Conservation (phyloP, 1,140 invertebrate species). For the Drosophila ananassae region DNA sequence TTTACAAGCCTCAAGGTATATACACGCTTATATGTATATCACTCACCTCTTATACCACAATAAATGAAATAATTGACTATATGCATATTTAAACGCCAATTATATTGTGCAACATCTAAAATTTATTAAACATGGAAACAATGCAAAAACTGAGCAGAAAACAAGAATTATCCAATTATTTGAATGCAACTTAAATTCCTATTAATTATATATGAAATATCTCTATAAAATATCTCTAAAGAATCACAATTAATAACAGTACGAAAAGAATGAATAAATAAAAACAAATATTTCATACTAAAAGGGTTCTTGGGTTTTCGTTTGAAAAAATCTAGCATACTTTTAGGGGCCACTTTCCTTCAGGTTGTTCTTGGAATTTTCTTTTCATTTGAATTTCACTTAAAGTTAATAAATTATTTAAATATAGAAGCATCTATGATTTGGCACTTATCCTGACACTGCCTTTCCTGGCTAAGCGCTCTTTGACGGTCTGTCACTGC, state of each 20-base stretch:
- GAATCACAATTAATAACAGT: constrained; percentile 71
- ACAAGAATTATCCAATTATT: constrained; percentile 65
- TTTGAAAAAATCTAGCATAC: constrained; percentile 29
- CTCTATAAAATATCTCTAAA: constrained; percentile 76
- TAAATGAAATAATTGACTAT: constrained; percentile 68
- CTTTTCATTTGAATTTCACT: not conserved
- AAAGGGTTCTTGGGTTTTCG: constrained; percentile 15
- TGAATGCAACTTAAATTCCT: constrained; percentile 81
- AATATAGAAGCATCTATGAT: not conserved
- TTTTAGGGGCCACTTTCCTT: constrained; percentile 35
- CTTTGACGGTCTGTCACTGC: constrained; percentile 56
- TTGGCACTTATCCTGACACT: not conserved
- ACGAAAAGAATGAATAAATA: constrained; percentile 71
- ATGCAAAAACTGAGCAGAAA: constrained; percentile 40
- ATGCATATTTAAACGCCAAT: constrained; percentile 62
- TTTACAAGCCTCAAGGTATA: constrained; percentile 55
- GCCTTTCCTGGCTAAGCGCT: constrained; percentile 15
- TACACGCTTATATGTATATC: constrained; percentile 49
- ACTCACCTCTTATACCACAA: constrained; percentile 67
- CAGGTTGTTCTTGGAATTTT: not conserved
- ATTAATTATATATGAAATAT: constrained; percentile 81
- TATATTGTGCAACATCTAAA: constrained; percentile 62
- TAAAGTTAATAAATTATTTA: too few species aligned
- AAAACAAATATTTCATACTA: constrained; percentile 76
- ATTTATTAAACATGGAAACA: constrained; percentile 15